Evolutionary conservation across 2,113 vertebrate species (phyloP).

Genomic region (Crotophaga sulcirostris): DNA sequence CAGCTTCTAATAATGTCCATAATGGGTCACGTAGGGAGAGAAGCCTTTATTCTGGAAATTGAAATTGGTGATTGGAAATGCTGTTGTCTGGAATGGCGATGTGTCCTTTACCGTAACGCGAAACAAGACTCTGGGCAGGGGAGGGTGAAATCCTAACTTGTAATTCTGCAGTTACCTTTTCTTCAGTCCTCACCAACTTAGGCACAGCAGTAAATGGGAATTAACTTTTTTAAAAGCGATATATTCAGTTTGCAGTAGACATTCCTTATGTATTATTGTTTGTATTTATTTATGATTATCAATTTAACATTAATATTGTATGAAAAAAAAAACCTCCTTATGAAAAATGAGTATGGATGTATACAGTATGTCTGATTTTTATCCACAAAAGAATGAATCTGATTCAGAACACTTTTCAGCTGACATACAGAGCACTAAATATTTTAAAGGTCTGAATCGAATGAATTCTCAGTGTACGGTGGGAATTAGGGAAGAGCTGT

Average conservation of each 20-base stretch:
- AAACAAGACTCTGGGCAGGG: constrained; percentile 69
- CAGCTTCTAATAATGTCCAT: constrained; percentile 73
- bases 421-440: constrained; percentile 87
- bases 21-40: constrained; percentile 67
- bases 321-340: constrained; percentile 79
- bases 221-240: constrained; percentile 85
- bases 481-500: constrained; percentile 79
- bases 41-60: constrained; percentile 64
- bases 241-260: constrained; percentile 96
- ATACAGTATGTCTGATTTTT: constrained; percentile 89
- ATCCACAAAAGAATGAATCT: constrained; percentile 86
- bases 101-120: constrained; percentile 58
- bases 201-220: constrained; percentile 82
- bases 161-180: constrained; percentile 79
- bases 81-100: constrained; percentile 74
- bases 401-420: constrained; percentile 89
- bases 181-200: constrained; percentile 78
- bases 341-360: constrained; percentile 85
- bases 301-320: constrained; percentile 88
- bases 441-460: constrained; percentile 82
- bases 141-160: constrained; percentile 75
- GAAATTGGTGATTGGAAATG: constrained; percentile 68
- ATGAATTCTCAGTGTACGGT: constrained; percentile 78
- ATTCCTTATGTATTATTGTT: constrained; percentile 92
- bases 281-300: constrained; percentile 99